Evolutionary conservation across 1,140 invertebrate species (phyloP), one percentile per base, ranked within the genome.

Genomic region (Ostrea edulis): DNA sequence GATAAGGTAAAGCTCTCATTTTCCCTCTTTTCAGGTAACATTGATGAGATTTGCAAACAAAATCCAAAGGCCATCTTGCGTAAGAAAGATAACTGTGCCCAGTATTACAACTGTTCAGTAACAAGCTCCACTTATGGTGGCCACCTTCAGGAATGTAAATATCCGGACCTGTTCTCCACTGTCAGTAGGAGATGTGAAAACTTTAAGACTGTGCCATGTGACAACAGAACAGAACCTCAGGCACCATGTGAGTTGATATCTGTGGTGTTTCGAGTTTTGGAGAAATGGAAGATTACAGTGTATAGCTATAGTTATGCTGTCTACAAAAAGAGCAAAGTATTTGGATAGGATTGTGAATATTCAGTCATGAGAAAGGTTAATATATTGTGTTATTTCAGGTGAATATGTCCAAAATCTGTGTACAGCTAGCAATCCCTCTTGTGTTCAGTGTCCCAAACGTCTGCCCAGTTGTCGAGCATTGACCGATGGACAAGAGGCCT

Each of bases 21-120:
- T 25, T 83, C 22, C 25, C 14, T 2, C 2, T 51, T 81, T 88
- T 2, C 51, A 86, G 87, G 54, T 20, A 68, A 81, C 29, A 83
- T 85, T 65, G 62, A 82, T 25, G 54, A 85, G 22, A 83, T 84
- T 9, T 91, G 90, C 62, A 84, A 83, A 35, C 85, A 86, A 14
- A 86, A 87, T 51, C 68, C 81, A 35, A 88, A 52, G 8, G 86
- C 89, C 54, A 85, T 89, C 12, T 3, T 87, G 11, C 35, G 87
- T 9, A 85, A 89, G 68, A 83, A 84, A 65, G 90, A 91, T 82
- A 93, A 92, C 87, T 93, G 92, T 84, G 92, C 92, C 44, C 92
- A 92, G 86, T 93, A 92, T 82, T 92, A 89, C 86, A 91, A 93
- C 89, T 93, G 92, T 81, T 90, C 91, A 25, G 62, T 90, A 22